These are phyloP conservation scores for Dicaeum eximium DNA, from an alignment of 2,113 vertebrate genomes.

Conservation along the genomic window DNA sequence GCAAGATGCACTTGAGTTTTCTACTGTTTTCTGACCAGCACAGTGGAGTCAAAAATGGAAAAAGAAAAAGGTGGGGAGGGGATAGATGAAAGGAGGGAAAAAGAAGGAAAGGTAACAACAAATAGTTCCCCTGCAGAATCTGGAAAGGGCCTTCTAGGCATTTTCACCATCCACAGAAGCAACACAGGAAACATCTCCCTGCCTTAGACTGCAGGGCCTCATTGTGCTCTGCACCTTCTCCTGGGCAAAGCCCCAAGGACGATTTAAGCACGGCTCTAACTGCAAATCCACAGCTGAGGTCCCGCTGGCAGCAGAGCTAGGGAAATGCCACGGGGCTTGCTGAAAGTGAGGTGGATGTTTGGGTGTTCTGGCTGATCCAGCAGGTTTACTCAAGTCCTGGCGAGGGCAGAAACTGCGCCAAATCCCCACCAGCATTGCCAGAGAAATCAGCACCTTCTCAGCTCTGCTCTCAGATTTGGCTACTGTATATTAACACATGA, in stretches of 20 bases:
- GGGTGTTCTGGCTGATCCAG: conserved; percentile 13
- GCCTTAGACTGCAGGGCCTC: background rate
- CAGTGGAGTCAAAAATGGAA: background rate
- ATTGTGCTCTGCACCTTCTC: background rate
- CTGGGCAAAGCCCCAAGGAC: background rate
- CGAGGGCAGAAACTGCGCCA: background rate
- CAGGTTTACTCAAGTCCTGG: background rate
- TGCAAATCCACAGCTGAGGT: background rate
- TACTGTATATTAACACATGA: background rate
- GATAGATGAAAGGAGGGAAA: no score
- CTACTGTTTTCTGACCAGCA: background rate
- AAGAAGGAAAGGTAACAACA: background rate
- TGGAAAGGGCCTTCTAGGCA: background rate
- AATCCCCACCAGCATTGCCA: background rate
- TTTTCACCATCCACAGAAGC: background rate
- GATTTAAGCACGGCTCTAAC: background rate
- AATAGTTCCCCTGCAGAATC: background rate
- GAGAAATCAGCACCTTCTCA: background rate
- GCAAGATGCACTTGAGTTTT: background rate
- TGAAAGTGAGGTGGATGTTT: background rate
- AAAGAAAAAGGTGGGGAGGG: background rate
- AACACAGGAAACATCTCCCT: background rate
- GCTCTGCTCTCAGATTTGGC: background rate
- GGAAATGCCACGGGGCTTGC: conserved; percentile 18
- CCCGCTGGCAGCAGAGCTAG: conserved; percentile 26